Conservation (phyloP, 2,113 vertebrate genomes). For the Meriones unguiculatus region DNA sequence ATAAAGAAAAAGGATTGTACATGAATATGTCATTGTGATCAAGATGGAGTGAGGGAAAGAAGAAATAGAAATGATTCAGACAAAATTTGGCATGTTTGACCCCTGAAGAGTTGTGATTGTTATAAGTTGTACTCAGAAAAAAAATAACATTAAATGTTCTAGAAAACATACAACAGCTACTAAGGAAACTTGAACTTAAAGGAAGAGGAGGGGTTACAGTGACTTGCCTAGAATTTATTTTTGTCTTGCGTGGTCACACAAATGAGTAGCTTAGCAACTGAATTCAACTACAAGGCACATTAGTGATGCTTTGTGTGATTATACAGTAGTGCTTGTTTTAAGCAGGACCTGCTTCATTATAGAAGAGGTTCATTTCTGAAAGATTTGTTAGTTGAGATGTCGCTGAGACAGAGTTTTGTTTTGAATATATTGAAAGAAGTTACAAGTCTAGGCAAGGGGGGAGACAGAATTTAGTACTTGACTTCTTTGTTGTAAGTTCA, state of each 20-base stretch:
- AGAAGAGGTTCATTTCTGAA: conserved; percentile 45
- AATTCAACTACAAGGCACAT: conserved; percentile 34
- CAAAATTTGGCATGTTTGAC: conserved; percentile 13
- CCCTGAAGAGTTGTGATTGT: conserved; percentile 15
- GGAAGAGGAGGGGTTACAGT: conserved; percentile 19
- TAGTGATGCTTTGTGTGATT: conserved; percentile 51
- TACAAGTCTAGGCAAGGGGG: neutral
- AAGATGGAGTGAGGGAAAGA: neutral
- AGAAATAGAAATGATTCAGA: conserved; percentile 27
- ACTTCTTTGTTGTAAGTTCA: conserved; percentile 43
- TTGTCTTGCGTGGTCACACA: conserved; percentile 54
- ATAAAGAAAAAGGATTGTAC: conserved; percentile 13
- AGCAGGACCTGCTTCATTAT: conserved; percentile 44
- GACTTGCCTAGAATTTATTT: conserved; percentile 64
- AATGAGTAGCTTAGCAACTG: conserved; percentile 72
- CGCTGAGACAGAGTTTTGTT: conserved; percentile 22
- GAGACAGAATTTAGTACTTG: neutral
- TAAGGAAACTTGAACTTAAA: conserved; percentile 15
- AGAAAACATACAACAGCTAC: conserved; percentile 46
- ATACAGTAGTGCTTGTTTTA: conserved; percentile 63
- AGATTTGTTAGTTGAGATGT: conserved; percentile 55
- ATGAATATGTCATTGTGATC: neutral
- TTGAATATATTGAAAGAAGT: conserved; percentile 61
- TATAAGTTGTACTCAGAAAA: neutral
- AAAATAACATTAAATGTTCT: conserved; percentile 50